Percentiles rank a stretch among this genome's conserved stretches.
Evolutionary conservation across 1,140 invertebrate species (phyloP).

Genomic region (Eupeodes corollae): DNA sequence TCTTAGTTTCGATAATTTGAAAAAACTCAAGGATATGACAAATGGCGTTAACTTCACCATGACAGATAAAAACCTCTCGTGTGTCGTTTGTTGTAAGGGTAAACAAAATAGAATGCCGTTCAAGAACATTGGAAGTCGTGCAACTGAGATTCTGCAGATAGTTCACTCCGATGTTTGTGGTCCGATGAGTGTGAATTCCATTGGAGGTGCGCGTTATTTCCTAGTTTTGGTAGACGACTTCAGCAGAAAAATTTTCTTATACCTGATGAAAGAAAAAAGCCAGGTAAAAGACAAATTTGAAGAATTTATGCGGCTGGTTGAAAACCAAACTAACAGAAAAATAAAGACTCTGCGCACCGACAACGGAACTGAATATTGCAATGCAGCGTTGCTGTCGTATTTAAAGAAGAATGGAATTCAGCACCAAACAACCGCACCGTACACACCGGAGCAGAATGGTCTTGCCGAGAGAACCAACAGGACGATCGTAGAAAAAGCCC

Average conservation of each 20-base stretch:
- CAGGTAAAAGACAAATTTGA: conserved; percentile 6
- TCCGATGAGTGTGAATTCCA: conserved; percentile 20
- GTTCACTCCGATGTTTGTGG: conserved; percentile 31
- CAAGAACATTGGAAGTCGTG: conserved; percentile 3
- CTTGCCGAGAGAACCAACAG: conserved; percentile 21
- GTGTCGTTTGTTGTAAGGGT: background rate
- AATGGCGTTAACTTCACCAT: too few species aligned
- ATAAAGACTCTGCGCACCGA: conserved; percentile 22
- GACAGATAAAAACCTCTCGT: background rate
- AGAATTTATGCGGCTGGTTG: background rate
- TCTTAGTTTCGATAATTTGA: too few species aligned
- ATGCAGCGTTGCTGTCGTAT: conserved; percentile 6
- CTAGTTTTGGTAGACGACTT: conserved; percentile 25
- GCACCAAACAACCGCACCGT: conserved; percentile 15
- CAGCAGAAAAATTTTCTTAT: background rate
- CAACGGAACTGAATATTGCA: conserved; percentile 23
- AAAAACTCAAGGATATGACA: too few species aligned
- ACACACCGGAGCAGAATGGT: conserved; percentile 30
- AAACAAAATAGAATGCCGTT: background rate
- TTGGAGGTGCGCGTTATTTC: conserved; percentile 26
- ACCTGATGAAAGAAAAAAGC: background rate
- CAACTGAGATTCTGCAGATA: conserved; percentile 13
- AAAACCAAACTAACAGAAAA: conserved; percentile 9
- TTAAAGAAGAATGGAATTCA: conserved; percentile 6
- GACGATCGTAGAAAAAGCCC: conserved; percentile 20